Percentiles rank a stretch among this genome's conserved stretches.
phyloP scores from a whole-genome alignment of 2,113 vertebrate species.

The Felis catus region DNA sequence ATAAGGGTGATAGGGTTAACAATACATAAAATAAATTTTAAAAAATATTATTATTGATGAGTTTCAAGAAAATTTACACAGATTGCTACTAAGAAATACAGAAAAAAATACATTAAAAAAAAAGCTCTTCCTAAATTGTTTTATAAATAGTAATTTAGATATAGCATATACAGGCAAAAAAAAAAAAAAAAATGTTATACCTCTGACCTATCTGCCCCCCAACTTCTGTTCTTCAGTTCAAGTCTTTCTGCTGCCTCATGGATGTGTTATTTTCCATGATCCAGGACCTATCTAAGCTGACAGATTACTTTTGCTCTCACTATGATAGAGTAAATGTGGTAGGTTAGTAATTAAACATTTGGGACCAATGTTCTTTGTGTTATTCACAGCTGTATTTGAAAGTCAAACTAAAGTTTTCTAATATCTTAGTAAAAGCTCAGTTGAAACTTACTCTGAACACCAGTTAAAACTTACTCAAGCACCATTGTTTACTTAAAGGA shows the following conservation, averaged over 20 bases:
- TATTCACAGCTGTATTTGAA: conserved; percentile 16
- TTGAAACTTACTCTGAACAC: conserved; percentile 26
- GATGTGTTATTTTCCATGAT: conserved; percentile 39
- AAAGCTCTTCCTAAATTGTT: conserved; percentile 11
- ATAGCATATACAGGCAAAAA: not conserved
- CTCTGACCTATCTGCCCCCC: not conserved
- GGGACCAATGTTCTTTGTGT: not conserved
- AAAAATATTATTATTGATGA: not conserved
- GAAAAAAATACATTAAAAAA: not conserved
- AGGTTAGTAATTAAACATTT: conserved; percentile 73
- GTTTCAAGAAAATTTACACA: conserved; percentile 17
- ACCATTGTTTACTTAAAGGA: conserved; percentile 16
- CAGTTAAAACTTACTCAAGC: not conserved
- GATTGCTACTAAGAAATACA: conserved; percentile 35
- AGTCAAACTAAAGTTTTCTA: conserved; percentile 39
- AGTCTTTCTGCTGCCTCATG: not conserved
- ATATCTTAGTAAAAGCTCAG: conserved; percentile 31
- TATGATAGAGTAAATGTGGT: not conserved
- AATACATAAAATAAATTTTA: not conserved
- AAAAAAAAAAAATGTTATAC: not conserved
- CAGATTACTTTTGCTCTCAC: conserved; percentile 50
- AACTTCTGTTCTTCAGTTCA: not conserved
- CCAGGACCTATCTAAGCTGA: not conserved
- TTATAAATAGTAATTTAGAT: conserved; percentile 12
- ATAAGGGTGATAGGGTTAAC: not conserved